Base-by-base conservation (phyloP, 2,888 invertebrate genomes). In the Mimachlamys varia region DNA sequence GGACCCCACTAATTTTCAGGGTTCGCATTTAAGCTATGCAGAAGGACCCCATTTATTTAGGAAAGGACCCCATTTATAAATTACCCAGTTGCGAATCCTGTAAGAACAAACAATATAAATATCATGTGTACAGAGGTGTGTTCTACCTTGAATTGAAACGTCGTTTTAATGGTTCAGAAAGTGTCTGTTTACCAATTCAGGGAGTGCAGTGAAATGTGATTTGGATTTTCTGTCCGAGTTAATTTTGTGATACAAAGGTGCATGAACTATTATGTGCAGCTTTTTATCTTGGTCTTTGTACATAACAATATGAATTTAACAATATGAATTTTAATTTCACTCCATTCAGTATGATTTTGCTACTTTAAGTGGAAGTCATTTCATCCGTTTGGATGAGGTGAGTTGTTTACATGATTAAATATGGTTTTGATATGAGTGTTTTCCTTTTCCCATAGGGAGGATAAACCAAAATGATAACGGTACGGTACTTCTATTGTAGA, bases 381-480 rank as follows among this genome's bases (percentile, higher is more conserved):
- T 76, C 76, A 76, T 76, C 76, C 76, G 13, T 27, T 76, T 76
- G 76, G 76, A 76, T 76, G 62, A 62, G 27, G 10, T 27, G 27
- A 33, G 33, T 76, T 76, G 27, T 13, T 27, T 76, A 33, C 76
- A 15, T 76, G 76, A 27, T 76, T 19, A 33, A 76, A 4, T 33
- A 33, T 76, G 76, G 76, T 76, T 27, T 76, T 76, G 76, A 76
- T 76, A 33, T 33, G 33, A 33, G 33, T 76, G 76, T 76, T 76
- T 76, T 76, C 33, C 76, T 76, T 76, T 76, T 53, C 53, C 53
- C 19, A 76, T 76, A 76, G 76, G 76, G 76, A 27, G 76, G 76
- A 76, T 76, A 76, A 76, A 76, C 76, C 76, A 76, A 76, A 76
- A 76, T 76, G 76, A 76, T 76, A 76, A 76, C 76, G 76, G 76